phyloP scores from a whole-genome alignment of 2,888 invertebrate species.

The Lasiommata megera region DNA sequence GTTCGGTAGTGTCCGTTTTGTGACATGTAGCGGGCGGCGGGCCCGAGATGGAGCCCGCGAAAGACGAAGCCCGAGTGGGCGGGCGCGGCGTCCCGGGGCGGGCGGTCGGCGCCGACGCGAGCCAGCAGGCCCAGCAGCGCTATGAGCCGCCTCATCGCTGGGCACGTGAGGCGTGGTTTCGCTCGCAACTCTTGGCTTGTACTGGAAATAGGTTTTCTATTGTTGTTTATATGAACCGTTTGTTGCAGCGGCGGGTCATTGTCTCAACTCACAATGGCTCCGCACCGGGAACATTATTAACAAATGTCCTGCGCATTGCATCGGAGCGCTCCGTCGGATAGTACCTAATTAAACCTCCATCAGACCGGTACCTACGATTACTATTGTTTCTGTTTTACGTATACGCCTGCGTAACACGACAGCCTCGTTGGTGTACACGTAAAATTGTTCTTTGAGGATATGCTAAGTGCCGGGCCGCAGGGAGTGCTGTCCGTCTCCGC shows the following conservation, averaged over 20 bases:
- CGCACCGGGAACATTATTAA: slow-evolving; percentile 47
- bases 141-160: slow-evolving; percentile 46
- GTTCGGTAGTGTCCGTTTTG: not conserved
- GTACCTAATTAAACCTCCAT: not conserved
- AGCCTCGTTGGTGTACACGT: too few species aligned
- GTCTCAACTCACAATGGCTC: slow-evolving; percentile 56
- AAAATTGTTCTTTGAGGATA: too few species aligned
- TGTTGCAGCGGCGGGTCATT: slow-evolving; percentile 49
- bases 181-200: slow-evolving; percentile 33
- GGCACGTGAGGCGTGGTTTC: slow-evolving; percentile 46
- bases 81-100: slow-evolving; percentile 36
- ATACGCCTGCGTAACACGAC: too few species aligned
- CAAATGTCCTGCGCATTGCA: slow-evolving; percentile 52
- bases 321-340: not conserved
- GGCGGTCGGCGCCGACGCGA: slow-evolving; percentile 35
- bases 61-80: slow-evolving; percentile 44
- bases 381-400: not conserved
- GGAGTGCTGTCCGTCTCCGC: too few species aligned
- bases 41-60: slow-evolving; percentile 41
- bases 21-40: slow-evolving; percentile 37
- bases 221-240: slow-evolving; percentile 64
- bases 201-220: slow-evolving; percentile 57
- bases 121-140: slow-evolving; percentile 48
- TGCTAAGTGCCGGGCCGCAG: too few species aligned
- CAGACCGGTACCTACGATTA: not conserved